Percentiles rank a stretch among this genome's conserved stretches.
Evolutionary conservation across 2,797 vertebrate genomes (phyloP).

Genomic region (Bucorvus abyssinicus): DNA sequence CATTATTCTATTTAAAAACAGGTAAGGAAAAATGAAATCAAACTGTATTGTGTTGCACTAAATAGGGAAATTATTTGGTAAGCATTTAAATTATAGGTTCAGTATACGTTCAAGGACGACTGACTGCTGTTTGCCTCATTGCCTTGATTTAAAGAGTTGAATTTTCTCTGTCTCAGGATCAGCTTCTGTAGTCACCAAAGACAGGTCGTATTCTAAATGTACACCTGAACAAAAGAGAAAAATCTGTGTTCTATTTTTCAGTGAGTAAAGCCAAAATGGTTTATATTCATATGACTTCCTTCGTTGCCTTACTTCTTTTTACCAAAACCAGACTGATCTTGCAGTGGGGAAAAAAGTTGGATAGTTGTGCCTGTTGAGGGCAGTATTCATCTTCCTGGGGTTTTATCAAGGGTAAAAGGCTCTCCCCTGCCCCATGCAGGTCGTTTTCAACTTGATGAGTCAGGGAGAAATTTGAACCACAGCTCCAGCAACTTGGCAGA

Average conservation of each 20-base stretch:
- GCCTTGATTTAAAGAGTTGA: background rate
- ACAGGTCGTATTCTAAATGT: background rate
- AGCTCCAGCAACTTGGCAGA: background rate
- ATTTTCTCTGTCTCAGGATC: background rate
- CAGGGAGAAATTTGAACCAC: background rate
- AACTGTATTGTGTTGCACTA: background rate
- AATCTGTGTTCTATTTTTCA: background rate
- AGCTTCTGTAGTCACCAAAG: background rate
- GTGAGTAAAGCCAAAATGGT: background rate
- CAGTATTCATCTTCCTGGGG: background rate
- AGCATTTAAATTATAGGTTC: background rate
- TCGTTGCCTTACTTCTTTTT: background rate
- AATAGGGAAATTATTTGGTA: background rate
- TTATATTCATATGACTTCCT: background rate
- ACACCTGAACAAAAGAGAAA: background rate
- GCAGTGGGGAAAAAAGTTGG: background rate
- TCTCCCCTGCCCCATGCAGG: background rate
- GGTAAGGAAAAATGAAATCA: background rate
- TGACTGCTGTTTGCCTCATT: background rate
- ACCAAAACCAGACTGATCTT: background rate
- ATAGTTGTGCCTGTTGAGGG: background rate
- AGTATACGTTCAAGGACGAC: background rate
- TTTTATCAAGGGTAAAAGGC: background rate
- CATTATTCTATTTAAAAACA: background rate
- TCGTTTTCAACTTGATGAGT: background rate